phyloP scores from a whole-genome alignment of 2,797 vertebrate species.

The Acipenser oxyrinchus region DNA sequence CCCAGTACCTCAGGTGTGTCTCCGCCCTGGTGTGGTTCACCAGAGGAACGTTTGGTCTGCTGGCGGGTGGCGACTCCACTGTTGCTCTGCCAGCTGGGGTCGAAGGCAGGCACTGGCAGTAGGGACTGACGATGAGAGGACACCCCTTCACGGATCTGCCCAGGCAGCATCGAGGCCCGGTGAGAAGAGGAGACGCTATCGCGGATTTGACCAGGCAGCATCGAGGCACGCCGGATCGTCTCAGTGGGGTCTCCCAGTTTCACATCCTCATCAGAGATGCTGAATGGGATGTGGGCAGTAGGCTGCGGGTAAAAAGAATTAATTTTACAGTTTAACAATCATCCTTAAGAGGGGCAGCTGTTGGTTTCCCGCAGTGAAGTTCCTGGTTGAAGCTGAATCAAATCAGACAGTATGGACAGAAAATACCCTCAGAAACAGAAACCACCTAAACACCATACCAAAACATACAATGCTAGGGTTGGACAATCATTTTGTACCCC shows the following conservation, averaged over 20 bases:
- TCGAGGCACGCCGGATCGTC: constrained; percentile 74
- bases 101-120: constrained; percentile 24
- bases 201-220: constrained; percentile 27
- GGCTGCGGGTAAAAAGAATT: constrained; percentile 26
- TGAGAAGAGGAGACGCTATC: constrained; percentile 12
- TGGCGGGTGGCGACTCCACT: constrained; percentile 47
- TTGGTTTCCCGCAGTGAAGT: no score
- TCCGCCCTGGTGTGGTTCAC: constrained; percentile 47
- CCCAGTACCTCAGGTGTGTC: constrained; percentile 73
- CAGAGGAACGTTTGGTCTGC: constrained; percentile 58
- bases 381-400: no score
- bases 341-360: no score
- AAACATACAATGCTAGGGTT: no score
- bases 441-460: no score
- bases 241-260: constrained; percentile 76
- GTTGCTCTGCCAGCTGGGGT: constrained; percentile 29
- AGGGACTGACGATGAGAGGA: constrained; percentile 38
- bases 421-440: no score
- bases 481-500: no score
- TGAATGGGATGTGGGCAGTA: constrained; percentile 29
- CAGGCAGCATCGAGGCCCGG: constrained; percentile 53
- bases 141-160: constrained; percentile 37
- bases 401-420: no score
- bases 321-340: no score
- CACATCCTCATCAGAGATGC: constrained; percentile 79